These are phyloP conservation scores for Orthonevra nobilis DNA, from an alignment of 2,888 invertebrate species.

Conservation along the genomic window DNA sequence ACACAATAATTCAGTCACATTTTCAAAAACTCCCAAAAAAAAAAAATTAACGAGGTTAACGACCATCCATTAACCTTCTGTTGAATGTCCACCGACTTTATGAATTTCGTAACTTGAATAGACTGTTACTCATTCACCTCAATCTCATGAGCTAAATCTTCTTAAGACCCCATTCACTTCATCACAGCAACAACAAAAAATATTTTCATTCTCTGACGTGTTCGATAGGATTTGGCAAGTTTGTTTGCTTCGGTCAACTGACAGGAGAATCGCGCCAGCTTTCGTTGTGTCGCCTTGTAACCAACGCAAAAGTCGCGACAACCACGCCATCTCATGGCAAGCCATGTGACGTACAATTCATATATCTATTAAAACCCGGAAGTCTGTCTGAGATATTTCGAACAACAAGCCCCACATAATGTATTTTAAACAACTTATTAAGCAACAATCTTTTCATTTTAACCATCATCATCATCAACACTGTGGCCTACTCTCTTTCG, in stretches of 20 bases:
- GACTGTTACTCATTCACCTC: constrained; percentile 32
- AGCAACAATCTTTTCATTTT: constrained; percentile 33
- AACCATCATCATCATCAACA: constrained; percentile 13
- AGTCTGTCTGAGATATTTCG: constrained; percentile 1
- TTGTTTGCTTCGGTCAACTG: neutral
- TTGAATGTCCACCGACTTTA: neutral
- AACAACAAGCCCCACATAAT: neutral
- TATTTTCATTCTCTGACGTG: constrained; percentile 22
- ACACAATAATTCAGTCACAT: no score
- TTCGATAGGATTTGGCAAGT: constrained; percentile 7
- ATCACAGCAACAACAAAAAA: neutral
- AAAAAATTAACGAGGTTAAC: no score
- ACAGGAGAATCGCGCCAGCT: constrained; percentile 1
- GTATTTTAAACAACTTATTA: constrained; percentile 19
- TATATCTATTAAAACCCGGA: constrained; percentile 43
- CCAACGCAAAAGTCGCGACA: neutral
- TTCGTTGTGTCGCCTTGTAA: constrained; percentile 10
- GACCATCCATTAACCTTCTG: constrained; percentile 22
- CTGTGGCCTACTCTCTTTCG: neutral
- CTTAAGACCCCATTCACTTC: constrained; percentile 3
- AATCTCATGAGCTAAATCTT: constrained; percentile 24
- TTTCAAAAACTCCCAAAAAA: no score
- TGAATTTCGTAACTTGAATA: constrained; percentile 26
- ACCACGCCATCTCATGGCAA: constrained; percentile 6
- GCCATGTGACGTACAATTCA: no score